Conservation (phyloP, 2,113 vertebrate species). For the Sylvicapra grimmia region DNA sequence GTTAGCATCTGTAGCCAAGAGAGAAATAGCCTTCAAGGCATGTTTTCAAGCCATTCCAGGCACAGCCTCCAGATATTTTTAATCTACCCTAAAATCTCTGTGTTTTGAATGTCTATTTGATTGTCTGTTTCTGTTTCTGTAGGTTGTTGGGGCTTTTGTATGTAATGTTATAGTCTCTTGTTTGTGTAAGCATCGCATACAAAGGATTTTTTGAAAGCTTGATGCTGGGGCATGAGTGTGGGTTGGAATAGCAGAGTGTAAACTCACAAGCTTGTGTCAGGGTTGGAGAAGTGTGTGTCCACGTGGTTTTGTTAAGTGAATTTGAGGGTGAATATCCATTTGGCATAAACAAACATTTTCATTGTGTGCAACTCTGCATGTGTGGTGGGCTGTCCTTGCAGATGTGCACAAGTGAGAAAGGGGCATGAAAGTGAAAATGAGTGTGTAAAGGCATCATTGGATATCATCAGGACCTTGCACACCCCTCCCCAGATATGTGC, state of each 20-base stretch:
- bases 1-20: background rate
- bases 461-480: no score
- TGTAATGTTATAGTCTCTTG: background rate
- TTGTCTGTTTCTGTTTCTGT: background rate
- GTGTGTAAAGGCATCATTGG: no score
- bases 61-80: background rate
- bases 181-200: background rate
- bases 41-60: background rate
- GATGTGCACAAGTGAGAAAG: background rate
- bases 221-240: background rate
- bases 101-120: background rate
- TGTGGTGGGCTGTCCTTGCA: background rate
- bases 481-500: background rate
- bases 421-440: background rate
- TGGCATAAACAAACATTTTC: background rate
- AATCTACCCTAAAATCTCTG: background rate
- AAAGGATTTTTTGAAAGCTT: background rate
- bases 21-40: background rate
- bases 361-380: background rate
- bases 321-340: background rate
- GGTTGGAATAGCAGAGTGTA: background rate
- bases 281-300: background rate
- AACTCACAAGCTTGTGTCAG: background rate
- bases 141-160: background rate
- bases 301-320: background rate